Conservation (phyloP, 35 echinoderm and acorn worm species). For the Strongylocentrotus purpuratus region DNA sequence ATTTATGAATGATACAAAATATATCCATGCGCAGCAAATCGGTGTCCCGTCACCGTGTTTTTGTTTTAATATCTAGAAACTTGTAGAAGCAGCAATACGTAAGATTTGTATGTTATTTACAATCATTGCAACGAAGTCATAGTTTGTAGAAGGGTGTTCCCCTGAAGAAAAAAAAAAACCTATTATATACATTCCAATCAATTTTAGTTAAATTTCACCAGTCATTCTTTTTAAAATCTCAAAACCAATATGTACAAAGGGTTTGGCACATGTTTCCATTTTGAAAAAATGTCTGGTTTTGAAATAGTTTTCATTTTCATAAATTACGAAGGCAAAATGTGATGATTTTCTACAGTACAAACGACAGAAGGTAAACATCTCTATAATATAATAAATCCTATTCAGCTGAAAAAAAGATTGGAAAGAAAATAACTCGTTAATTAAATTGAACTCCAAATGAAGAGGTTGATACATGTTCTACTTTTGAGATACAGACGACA, state of each 20-base stretch:
- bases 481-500: not conserved
- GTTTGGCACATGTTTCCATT: not conserved
- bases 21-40: not conserved
- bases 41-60: not conserved
- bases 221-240: not conserved
- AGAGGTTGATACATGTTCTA: not conserved
- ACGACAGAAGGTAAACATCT: not conserved
- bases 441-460: no score
- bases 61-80: not conserved
- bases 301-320: not conserved
- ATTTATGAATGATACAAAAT: not conserved
- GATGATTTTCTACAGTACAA: not conserved
- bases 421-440: no score
- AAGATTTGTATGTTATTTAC: not conserved
- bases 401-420: not conserved
- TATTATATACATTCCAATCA: slow-evolving; percentile 19
- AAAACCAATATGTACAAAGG: not conserved
- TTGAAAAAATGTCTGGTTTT: not conserved
- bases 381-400: not conserved
- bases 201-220: not conserved
- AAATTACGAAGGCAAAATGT: not conserved
- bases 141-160: not conserved
- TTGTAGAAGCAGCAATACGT: not conserved
- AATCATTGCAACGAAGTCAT: slow-evolving; percentile 9
- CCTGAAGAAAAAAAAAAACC: not conserved